phyloP scores from a whole-genome alignment of 2,797 vertebrate genomes.

The Acrossocheilus wenchowensis region DNA sequence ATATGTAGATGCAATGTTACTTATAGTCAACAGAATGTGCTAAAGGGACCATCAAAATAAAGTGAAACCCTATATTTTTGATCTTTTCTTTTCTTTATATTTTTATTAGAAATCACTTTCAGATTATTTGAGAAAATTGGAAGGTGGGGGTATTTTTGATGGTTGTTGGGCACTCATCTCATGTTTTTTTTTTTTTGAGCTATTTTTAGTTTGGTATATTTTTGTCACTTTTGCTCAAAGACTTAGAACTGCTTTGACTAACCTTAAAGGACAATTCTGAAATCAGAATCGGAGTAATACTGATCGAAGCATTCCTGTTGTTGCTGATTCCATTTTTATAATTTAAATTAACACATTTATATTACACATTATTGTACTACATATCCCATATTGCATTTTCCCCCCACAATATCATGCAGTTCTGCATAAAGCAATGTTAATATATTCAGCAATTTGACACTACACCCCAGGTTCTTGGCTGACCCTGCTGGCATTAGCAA shows the following conservation, averaged over 20 bases:
- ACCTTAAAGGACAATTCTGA: background rate
- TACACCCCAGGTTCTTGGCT: background rate
- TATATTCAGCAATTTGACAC: background rate
- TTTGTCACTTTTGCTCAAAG: background rate
- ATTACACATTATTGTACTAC: background rate
- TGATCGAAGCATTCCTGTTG: background rate
- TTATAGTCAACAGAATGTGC: no score
- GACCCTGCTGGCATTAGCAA: background rate
- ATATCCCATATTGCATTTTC: background rate
- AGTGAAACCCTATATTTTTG: no score
- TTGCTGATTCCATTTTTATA: background rate
- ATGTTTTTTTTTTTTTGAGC: background rate
- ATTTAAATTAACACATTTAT: background rate
- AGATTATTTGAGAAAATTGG: background rate
- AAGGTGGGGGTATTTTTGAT: background rate
- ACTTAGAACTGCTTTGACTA: background rate
- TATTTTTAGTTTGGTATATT: background rate
- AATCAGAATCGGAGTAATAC: background rate
- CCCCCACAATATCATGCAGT: background rate
- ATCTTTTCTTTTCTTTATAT: background rate
- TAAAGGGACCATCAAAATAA: no score
- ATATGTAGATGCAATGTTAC: no score
- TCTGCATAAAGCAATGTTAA: background rate
- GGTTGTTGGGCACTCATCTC: background rate
- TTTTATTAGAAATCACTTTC: background rate